phyloP scores from a whole-genome alignment of 2,888 invertebrate species.

The Trichogramma evanescens region DNA sequence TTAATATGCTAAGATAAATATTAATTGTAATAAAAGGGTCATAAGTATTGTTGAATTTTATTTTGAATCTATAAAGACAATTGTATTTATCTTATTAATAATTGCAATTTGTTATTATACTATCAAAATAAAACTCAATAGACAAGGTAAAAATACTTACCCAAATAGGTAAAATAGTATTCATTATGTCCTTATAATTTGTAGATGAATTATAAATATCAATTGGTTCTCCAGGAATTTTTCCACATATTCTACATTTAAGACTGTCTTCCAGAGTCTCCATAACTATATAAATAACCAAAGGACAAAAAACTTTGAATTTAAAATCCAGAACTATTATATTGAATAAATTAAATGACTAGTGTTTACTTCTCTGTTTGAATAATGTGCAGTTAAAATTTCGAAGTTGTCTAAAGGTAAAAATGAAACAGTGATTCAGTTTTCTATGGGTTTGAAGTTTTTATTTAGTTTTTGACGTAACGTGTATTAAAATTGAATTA shows the following conservation, averaged over 20 bases:
- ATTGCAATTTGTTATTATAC: background rate
- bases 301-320: too few relatives aligned
- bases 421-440: too few relatives aligned
- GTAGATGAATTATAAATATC: conserved; percentile 40
- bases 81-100: background rate
- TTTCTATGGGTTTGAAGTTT: too few relatives aligned
- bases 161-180: conserved; percentile 41
- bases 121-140: background rate
- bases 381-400: too few relatives aligned
- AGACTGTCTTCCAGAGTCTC: conserved; percentile 42
- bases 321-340: too few relatives aligned
- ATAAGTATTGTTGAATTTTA: background rate
- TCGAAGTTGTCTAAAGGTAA: too few relatives aligned
- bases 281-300: conserved; percentile 25
- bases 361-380: too few relatives aligned
- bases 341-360: too few relatives aligned
- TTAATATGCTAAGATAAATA: background rate
- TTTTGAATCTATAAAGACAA: too few relatives aligned
- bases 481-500: too few relatives aligned
- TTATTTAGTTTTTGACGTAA: too few relatives aligned
- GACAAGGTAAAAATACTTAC: conserved; percentile 28
- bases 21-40: background rate
- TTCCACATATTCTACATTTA: conserved; percentile 42
- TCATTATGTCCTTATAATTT: conserved; percentile 39
- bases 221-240: conserved; percentile 37